A percentile compares a stretch with the other conserved stretches of the same genome.
Evolutionary conservation across 2,888 invertebrate species (phyloP).

Genomic region (Apotomis betuletana): DNA sequence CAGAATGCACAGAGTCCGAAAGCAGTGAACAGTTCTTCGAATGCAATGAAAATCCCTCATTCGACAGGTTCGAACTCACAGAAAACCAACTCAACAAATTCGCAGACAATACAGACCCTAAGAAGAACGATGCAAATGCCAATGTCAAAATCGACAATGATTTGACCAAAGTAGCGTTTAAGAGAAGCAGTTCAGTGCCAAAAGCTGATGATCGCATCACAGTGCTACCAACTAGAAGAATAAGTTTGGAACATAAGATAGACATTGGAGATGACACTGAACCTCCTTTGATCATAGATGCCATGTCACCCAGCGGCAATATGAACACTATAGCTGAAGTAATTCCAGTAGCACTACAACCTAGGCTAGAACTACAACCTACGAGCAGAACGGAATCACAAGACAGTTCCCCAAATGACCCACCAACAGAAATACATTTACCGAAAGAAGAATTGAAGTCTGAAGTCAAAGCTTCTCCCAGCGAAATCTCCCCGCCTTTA

Average conservation of each 20-base stretch:
- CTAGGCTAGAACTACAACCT: conserved; percentile 66
- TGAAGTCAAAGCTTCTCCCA: conserved; percentile 73
- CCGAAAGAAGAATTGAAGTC: conserved; percentile 63
- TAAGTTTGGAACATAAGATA: conserved; percentile 79
- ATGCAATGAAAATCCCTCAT: conserved; percentile 71
- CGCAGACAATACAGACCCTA: conserved; percentile 65
- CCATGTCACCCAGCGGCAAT: conserved; percentile 72
- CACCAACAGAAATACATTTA: conserved; percentile 77
- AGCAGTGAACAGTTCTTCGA: conserved; percentile 81
- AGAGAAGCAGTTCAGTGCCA: conserved; percentile 75
- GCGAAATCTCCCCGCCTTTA: conserved; percentile 77
- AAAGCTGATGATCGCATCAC: conserved; percentile 70
- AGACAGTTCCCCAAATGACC: conserved; percentile 74
- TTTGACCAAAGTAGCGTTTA: conserved; percentile 73
- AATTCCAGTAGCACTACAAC: conserved; percentile 73
- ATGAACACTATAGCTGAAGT: conserved; percentile 80
- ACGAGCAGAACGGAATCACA: conserved; percentile 70
- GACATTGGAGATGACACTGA: conserved; percentile 80
- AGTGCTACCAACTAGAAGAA: conserved; percentile 66
- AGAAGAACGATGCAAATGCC: conserved; percentile 53
- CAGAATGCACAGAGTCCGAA: conserved; percentile 81
- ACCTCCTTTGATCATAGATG: conserved; percentile 77
- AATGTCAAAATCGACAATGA: conserved; percentile 72
- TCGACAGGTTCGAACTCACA: conserved; percentile 67
- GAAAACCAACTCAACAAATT: conserved; percentile 66